These are phyloP conservation scores for Gastracanthus pulcherrimus DNA, from an alignment of 2,888 invertebrate species.

Conservation along the genomic window DNA sequence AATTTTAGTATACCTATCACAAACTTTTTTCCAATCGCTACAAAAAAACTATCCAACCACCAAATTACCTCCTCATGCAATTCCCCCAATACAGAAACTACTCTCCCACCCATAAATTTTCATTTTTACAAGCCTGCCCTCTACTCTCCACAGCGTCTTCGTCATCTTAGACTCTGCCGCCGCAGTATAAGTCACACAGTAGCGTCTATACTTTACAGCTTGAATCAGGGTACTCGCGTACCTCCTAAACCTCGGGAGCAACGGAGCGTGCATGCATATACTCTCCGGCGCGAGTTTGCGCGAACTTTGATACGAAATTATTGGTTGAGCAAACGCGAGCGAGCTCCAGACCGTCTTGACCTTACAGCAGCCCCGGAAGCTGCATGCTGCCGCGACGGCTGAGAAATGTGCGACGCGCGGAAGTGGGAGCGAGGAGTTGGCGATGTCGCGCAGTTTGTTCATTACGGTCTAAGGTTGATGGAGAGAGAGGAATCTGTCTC, in stretches of 20 bases:
- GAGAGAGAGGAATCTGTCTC: too few relatives aligned
- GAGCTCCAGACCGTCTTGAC: background rate
- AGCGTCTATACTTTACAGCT: constrained; percentile 14
- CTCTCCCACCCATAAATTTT: too few relatives aligned
- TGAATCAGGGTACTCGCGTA: too few relatives aligned
- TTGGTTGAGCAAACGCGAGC: constrained; percentile 17
- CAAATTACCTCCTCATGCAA: too few relatives aligned
- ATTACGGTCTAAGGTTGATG: background rate
- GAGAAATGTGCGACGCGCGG: background rate
- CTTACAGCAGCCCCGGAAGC: constrained; percentile 24
- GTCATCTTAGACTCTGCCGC: too few relatives aligned
- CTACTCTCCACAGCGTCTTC: background rate
- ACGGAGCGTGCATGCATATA: background rate
- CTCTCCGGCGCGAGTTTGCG: constrained; percentile 18
- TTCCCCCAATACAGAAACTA: too few relatives aligned
- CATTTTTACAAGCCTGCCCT: too few relatives aligned
- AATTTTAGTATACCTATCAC: too few relatives aligned
- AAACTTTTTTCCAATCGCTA: too few relatives aligned
- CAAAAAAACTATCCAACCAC: too few relatives aligned
- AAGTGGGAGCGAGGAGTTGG: background rate
- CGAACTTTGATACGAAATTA: constrained; percentile 39
- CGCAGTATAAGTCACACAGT: too few relatives aligned
- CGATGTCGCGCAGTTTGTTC: background rate
- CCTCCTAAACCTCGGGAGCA: background rate
- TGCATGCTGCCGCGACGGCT: background rate